A percentile compares a stretch with the other conserved stretches of the same genome.
These are phyloP conservation scores for Zoroaster sp. DNA, from an alignment of 53 echinoderm and acorn worm genomes.

Conservation along the genomic window DNA sequence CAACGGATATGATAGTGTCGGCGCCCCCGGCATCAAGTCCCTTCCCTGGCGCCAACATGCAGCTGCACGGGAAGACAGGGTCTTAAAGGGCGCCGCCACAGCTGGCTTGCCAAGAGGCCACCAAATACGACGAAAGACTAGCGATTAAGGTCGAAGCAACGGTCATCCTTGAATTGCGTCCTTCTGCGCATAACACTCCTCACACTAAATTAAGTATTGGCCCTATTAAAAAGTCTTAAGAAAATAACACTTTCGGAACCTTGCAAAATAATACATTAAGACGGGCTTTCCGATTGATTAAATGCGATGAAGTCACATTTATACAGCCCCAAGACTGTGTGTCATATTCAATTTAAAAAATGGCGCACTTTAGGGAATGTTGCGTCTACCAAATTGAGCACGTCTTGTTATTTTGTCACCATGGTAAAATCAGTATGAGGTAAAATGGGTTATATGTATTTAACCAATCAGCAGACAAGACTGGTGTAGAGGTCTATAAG, in stretches of 20 bases:
- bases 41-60: constrained; percentile 23
- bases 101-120: constrained; percentile 15
- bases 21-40: constrained; percentile 10
- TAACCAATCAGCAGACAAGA: too few species aligned
- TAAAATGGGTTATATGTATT: background rate
- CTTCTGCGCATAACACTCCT: background rate
- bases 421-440: background rate
- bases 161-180: background rate
- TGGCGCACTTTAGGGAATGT: background rate
- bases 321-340: background rate
- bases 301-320: background rate
- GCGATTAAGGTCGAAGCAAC: background rate
- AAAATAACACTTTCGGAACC: background rate
- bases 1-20: constrained; percentile 8
- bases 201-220: background rate
- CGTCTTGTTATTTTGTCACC: background rate
- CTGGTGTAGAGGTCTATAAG: too few species aligned
- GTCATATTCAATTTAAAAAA: background rate
- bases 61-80: constrained; percentile 45
- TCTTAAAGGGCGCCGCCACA: constrained; percentile 53
- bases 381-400: background rate
- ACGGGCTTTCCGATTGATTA: background rate
- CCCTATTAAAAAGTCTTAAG: background rate
- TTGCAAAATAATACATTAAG: background rate
- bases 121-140: constrained; percentile 4